Conservation (phyloP, 2,113 vertebrate genomes). For the Antechinus flavipes region DNA sequence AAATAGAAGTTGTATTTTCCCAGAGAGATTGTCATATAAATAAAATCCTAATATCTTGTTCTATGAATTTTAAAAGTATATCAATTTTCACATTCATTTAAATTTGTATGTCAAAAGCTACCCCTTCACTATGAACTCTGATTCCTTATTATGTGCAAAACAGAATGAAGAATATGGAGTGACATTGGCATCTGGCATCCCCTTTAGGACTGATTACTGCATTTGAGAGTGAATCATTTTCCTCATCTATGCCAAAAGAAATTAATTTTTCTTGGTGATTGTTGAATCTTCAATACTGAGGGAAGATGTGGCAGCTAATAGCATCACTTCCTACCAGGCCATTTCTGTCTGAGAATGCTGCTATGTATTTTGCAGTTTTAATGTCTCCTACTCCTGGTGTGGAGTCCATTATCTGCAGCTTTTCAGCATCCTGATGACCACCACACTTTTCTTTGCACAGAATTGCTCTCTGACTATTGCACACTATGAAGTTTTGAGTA, state of each 20-base stretch:
- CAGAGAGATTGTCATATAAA: conserved; percentile 1
- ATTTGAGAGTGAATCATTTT: background rate
- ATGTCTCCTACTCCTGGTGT: conserved; percentile 16
- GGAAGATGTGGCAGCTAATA: background rate
- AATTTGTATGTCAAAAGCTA: background rate
- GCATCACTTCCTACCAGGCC: conserved; percentile 41
- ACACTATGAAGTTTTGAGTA: conserved; percentile 5
- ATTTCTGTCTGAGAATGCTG: conserved; percentile 10
- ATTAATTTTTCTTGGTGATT: background rate
- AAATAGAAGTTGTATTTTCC: background rate
- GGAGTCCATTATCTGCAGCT: conserved; percentile 28
- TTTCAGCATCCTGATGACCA: conserved; percentile 7
- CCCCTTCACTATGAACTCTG: background rate
- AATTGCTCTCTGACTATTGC: conserved; percentile 56
- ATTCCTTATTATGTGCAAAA: background rate
- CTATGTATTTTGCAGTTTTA: conserved; percentile 35
- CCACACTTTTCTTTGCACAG: conserved; percentile 47
- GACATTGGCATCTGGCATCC: background rate
- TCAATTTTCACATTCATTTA: background rate
- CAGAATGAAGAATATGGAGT: background rate
- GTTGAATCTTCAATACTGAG: conserved; percentile 18
- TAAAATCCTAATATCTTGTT: background rate
- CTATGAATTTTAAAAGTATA: background rate
- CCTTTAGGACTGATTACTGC: background rate
- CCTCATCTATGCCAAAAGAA: background rate